Conservation (phyloP, 1,140 invertebrate species). For the Scaptodrosophila lebanonensis region DNA sequence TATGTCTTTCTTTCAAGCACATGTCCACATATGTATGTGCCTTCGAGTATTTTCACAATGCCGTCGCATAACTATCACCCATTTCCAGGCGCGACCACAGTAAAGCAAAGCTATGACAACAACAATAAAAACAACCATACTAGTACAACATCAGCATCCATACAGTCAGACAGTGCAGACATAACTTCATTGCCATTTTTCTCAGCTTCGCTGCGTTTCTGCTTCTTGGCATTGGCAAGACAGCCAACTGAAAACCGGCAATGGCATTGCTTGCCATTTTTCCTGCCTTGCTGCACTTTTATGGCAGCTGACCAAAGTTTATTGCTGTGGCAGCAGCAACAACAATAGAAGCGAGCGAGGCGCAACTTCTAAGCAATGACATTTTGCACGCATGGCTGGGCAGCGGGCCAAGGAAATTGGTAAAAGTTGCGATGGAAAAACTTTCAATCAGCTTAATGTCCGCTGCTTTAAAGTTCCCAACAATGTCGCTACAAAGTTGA, state of each 20-base stretch:
- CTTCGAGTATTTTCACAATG: too few relatives aligned
- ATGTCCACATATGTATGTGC: too few relatives aligned
- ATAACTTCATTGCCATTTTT: constrained; percentile 57
- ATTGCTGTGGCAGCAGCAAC: neutral
- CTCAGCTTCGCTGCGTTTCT: constrained; percentile 13
- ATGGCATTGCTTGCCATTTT: constrained; percentile 16
- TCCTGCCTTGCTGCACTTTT: constrained; percentile 45
- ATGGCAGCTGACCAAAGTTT: constrained; percentile 50
- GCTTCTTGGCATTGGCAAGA: constrained; percentile 14
- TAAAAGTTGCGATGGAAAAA: constrained; percentile 38
- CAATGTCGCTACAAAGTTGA: constrained; percentile 28
- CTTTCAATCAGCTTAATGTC: constrained; percentile 16
- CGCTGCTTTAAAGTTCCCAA: constrained; percentile 11
- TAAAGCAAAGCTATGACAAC: too few relatives aligned
- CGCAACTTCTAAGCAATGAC: constrained; percentile 17
- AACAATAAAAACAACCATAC: constrained; percentile 6
- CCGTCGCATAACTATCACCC: too few relatives aligned
- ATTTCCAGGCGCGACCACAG: too few relatives aligned
- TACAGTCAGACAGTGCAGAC: constrained; percentile 31
- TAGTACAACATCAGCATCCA: neutral
- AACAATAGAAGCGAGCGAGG: too few relatives aligned
- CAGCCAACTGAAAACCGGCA: constrained; percentile 4
- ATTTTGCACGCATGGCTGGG: constrained; percentile 29
- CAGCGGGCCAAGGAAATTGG: constrained; percentile 24
- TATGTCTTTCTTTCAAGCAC: too few relatives aligned